phyloP scores from a whole-genome alignment of 2,888 invertebrate species.

The Leptinotarsa rubiginosa region DNA sequence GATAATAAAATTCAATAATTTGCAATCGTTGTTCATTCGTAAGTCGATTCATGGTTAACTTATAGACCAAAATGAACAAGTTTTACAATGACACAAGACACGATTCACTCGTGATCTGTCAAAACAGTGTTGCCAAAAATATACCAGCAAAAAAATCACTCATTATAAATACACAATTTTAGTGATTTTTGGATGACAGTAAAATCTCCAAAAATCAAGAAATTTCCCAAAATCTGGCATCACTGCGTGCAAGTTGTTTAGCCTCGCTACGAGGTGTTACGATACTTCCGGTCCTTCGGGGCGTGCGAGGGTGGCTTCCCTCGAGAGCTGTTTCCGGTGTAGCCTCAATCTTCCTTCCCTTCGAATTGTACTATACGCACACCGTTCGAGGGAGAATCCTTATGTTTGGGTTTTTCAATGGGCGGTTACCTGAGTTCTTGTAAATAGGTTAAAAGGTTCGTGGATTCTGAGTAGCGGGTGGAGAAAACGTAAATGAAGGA shows the following conservation, averaged over 20 bases:
- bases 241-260: conserved; percentile 34
- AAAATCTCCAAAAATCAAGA: no score
- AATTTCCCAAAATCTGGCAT: no score
- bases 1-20: no score
- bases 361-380: conserved; percentile 31
- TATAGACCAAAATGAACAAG: no score
- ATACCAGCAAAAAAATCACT: no score
- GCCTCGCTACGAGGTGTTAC: conserved; percentile 59
- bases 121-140: no score
- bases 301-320: conserved; percentile 64
- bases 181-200: no score
- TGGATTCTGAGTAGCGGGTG: neutral
- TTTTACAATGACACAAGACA: no score
- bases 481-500: neutral
- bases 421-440: conserved; percentile 39
- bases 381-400: conserved; percentile 41
- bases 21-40: no score
- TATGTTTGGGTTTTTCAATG: conserved; percentile 36
- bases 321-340: conserved; percentile 59
- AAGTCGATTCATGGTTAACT: no score
- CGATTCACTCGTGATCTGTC: no score
- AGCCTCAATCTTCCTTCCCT: conserved; percentile 52
- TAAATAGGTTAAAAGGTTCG: conserved; percentile 20
- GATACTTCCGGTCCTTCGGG: conserved; percentile 60
- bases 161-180: no score